These are phyloP conservation scores for Microplitis demolitor DNA, from an alignment of 1,140 invertebrate genomes.

Conservation along the genomic window DNA sequence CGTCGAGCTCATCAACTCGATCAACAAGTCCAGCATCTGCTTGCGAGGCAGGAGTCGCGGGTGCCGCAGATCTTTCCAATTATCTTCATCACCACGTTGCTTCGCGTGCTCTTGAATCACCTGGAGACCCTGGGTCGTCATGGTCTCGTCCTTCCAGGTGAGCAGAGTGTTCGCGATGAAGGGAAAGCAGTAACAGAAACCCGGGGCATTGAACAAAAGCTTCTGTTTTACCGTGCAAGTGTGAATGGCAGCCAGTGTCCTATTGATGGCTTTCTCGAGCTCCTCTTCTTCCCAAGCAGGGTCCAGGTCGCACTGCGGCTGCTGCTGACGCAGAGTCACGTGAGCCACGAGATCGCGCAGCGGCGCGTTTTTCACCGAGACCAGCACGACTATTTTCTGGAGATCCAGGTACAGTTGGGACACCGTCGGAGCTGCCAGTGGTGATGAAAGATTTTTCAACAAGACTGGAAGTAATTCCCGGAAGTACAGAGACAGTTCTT, in stretches of 20 bases:
- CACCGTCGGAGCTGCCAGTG: slow-evolving; percentile 71
- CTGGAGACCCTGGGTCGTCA: slow-evolving; percentile 69
- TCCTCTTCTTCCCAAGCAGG: slow-evolving; percentile 78
- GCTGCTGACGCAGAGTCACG: slow-evolving; percentile 71
- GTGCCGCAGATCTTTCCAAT: slow-evolving; percentile 66
- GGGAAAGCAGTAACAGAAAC: slow-evolving; percentile 84
- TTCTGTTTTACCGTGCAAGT: slow-evolving; percentile 57
- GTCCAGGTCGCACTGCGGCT: slow-evolving; percentile 81
- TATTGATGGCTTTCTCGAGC: slow-evolving; percentile 65
- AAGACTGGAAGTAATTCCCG: slow-evolving; percentile 68
- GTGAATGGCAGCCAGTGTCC: slow-evolving; percentile 68
- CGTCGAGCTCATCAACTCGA: slow-evolving; percentile 78
- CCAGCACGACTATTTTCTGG: slow-evolving; percentile 60
- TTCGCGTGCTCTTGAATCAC: slow-evolving; percentile 76
- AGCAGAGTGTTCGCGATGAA: slow-evolving; percentile 73
- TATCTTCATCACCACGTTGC: slow-evolving; percentile 60
- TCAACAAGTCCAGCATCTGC: slow-evolving; percentile 80
- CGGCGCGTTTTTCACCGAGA: slow-evolving; percentile 47
- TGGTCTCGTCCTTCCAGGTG: slow-evolving; percentile 63
- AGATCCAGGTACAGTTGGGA: slow-evolving; percentile 68
- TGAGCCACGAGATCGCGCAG: slow-evolving; percentile 69
- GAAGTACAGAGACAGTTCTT: slow-evolving; percentile 68
- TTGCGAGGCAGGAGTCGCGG: slow-evolving; percentile 79
- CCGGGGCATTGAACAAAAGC: slow-evolving; percentile 69
- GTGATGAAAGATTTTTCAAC: slow-evolving; percentile 69